A percentile compares a stretch with the other conserved stretches of the same genome.
phyloP scores from a whole-genome alignment of 37 sponge, comb jelly and placozoan species.

The Haliclona indistincta region DNA sequence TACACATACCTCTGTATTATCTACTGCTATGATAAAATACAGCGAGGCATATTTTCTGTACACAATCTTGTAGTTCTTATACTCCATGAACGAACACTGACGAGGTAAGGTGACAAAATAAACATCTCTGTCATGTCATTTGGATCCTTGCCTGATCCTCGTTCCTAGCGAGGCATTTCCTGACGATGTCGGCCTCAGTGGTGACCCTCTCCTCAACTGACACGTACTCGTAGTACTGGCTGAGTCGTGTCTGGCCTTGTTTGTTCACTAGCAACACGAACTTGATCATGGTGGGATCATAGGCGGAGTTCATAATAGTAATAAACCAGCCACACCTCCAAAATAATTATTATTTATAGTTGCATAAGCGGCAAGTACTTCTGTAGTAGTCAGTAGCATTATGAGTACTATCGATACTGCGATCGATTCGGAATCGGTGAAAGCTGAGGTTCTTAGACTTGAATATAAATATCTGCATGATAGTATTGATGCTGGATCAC shows the following conservation, averaged over 20 bases:
- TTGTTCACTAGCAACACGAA: slow-evolving; percentile 94
- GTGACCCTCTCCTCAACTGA: slow-evolving; percentile 85
- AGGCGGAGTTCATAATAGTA: too few relatives aligned
- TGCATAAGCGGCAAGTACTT: too few relatives aligned
- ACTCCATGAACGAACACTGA: slow-evolving; percentile 98
- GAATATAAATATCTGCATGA: too few relatives aligned
- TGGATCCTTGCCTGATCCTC: slow-evolving; percentile 76
- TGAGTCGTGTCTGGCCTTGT: slow-evolving; percentile 93
- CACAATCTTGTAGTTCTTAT: slow-evolving; percentile 84
- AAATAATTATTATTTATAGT: too few relatives aligned
- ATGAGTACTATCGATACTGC: too few relatives aligned
- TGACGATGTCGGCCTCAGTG: slow-evolving; percentile 90
- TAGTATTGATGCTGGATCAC: too few relatives aligned
- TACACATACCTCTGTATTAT: slow-evolving; percentile 91
- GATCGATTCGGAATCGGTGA: too few relatives aligned
- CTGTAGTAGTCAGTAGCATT: too few relatives aligned
- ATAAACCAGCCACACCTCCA: too few relatives aligned
- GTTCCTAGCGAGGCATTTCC: slow-evolving; percentile 87
- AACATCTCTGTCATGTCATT: neutral
- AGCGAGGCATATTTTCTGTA: slow-evolving; percentile 96
- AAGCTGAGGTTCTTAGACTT: too few relatives aligned
- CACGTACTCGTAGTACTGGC: slow-evolving; percentile 89
- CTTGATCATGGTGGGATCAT: slow-evolving; percentile 68
- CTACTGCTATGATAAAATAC: slow-evolving; percentile 94
- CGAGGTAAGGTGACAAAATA: too few relatives aligned